Conservation (phyloP, 2,113 vertebrate genomes). For the Podilymbus podiceps region DNA sequence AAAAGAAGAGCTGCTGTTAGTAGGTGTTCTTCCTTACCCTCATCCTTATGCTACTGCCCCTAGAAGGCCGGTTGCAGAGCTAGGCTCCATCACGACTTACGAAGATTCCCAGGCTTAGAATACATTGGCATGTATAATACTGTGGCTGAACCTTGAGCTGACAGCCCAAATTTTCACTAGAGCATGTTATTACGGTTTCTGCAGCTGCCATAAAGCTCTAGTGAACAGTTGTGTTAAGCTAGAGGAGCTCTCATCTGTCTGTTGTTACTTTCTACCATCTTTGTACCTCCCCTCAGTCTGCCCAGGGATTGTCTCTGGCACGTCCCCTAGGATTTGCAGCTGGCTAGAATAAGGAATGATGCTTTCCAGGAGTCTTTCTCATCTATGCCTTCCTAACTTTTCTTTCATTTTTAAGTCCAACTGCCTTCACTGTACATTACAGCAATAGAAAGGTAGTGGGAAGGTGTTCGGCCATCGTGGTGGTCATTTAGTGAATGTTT, state of each 20-base stretch:
- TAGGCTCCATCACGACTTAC: neutral
- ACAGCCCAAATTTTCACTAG: neutral
- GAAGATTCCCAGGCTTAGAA: neutral
- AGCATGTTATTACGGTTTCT: neutral
- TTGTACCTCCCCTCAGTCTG: neutral
- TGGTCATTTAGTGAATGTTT: neutral
- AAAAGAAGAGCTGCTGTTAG: neutral
- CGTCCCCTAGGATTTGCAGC: neutral
- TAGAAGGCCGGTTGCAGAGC: neutral
- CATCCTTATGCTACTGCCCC: neutral
- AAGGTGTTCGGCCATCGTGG: neutral
- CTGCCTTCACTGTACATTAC: neutral
- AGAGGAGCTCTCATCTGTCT: neutral
- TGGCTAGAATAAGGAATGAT: neutral
- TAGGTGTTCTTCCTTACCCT: neutral
- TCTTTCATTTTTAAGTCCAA: neutral
- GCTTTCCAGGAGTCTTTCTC: neutral
- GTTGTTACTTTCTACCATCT: neutral
- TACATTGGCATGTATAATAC: rapidly evolving
- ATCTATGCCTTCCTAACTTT: neutral
- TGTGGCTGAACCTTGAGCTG: neutral
- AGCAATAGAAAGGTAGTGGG: neutral
- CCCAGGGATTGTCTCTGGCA: neutral
- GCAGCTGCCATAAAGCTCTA: neutral
- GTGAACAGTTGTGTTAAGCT: neutral